These are phyloP conservation scores for Polylopha cassiicola DNA, from an alignment of 2,888 invertebrate species.

Conservation along the genomic window DNA sequence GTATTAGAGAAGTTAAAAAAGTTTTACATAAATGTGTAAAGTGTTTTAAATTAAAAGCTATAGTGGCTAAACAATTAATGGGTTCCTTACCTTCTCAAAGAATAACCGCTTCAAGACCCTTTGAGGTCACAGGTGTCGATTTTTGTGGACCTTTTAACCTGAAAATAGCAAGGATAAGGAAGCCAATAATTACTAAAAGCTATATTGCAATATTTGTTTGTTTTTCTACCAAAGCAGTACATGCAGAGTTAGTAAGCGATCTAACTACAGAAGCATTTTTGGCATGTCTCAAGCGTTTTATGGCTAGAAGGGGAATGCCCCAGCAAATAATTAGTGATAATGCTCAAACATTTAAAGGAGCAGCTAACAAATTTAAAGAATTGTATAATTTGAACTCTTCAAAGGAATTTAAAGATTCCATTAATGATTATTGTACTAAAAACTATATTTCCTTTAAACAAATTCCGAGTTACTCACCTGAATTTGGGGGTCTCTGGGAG, in stretches of 20 bases:
- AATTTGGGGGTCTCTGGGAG: slow-evolving; percentile 24
- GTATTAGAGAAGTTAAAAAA: slow-evolving; percentile 16
- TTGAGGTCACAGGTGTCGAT: slow-evolving; percentile 18
- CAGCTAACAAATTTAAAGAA: slow-evolving; percentile 17
- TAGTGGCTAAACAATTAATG: slow-evolving; percentile 6
- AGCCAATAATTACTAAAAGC: slow-evolving; percentile 13
- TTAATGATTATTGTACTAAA: slow-evolving; percentile 13
- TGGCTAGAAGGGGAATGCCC: slow-evolving; percentile 22
- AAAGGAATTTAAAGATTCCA: slow-evolving; percentile 6
- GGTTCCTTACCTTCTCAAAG: slow-evolving; percentile 7
- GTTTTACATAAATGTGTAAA: slow-evolving; percentile 11
- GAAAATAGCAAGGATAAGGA: slow-evolving; percentile 13
- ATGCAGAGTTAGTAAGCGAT: slow-evolving; percentile 20
- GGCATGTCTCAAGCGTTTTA: slow-evolving; percentile 23
- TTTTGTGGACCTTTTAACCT: slow-evolving; percentile 20
- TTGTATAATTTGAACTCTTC: slow-evolving; percentile 16
- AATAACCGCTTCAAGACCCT: slow-evolving; percentile 5
- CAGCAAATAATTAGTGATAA: slow-evolving; percentile 24
- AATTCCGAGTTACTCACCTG: too few species aligned
- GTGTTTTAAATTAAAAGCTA: slow-evolving; percentile 15
- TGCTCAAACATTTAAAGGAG: slow-evolving; percentile 23
- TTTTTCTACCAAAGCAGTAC: slow-evolving; percentile 19
- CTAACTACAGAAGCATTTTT: slow-evolving; percentile 23
- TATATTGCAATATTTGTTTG: slow-evolving; percentile 22
- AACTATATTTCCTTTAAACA: slow-evolving; percentile 24